Conservation (phyloP, 2,888 invertebrate genomes). For the Ligdia adustata region DNA sequence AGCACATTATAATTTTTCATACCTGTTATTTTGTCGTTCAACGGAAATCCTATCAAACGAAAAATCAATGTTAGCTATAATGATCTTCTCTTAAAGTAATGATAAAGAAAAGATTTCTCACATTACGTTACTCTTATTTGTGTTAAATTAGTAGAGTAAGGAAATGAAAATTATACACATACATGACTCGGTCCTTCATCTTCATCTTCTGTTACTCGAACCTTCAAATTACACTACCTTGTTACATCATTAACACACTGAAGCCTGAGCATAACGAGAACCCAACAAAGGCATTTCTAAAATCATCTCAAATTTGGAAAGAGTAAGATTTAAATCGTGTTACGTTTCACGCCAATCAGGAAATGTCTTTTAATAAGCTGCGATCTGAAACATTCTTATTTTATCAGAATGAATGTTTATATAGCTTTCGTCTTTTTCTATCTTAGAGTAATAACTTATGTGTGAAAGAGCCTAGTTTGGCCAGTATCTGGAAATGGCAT, state of each 20-base stretch:
- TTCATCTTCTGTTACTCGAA: no score
- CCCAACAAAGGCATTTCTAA: neutral
- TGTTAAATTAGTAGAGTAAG: no score
- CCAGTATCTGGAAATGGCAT: conserved; percentile 23
- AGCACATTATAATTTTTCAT: no score
- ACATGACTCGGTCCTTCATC: no score
- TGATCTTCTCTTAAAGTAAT: no score
- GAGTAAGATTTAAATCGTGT: neutral
- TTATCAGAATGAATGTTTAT: neutral
- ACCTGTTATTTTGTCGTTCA: no score
- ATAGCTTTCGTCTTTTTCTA: conserved; percentile 7
- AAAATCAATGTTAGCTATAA: no score
- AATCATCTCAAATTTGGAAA: neutral
- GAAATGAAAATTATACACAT: no score
- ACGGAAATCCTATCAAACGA: no score
- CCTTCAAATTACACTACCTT: neutral
- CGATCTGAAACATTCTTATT: conserved; percentile 7
- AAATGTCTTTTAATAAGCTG: conserved; percentile 5
- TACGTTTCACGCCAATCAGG: conserved; percentile 8
- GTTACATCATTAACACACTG: neutral
- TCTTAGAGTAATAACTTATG: neutral
- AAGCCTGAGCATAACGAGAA: neutral
- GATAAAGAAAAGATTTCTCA: no score
- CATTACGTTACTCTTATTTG: no score
- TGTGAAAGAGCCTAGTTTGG: conserved; percentile 11